Evolutionary conservation across 1,140 invertebrate genomes (phyloP), one percentile per base, ranked within the genome.

Genomic region (Scaptomyza pallida): DNA sequence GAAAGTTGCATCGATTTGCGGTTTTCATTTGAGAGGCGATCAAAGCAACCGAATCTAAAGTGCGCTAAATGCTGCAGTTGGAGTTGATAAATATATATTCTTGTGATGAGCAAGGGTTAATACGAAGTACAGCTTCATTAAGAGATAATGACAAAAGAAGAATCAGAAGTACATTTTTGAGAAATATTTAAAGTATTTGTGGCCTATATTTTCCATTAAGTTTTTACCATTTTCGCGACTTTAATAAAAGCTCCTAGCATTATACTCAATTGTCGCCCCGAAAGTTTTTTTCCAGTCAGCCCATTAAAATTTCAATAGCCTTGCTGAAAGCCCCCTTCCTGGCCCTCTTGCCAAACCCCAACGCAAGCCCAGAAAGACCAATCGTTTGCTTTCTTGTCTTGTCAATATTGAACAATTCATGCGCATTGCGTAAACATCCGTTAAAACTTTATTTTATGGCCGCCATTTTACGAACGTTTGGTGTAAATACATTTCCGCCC

Each of bases 321-420:
- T 54, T 15, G 41, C 55, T 41, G 41, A 41, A 30, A 33, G 8
- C n/a, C 2, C 15, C 30, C 43, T 5, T 13, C 17, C 40, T 13
- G 19, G 33, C 35, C 15, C 23, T 26, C 5, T 26, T 26, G 23
- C 23, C 23, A 26, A n/a, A n/a, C n/a, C n/a, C n/a, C n/a, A n/a
- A n/a, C n/a, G n/a, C n/a, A n/a, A n/a, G 45, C 47, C 12, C 8
- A 26, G 44, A 35, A 78, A 70, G 51, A 78, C 70, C 82, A 86
- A 86, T 86, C 70, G 62, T 57, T n/a, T 35, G 69, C 61, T 60
- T 60, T 68, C 82, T 85, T 81, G 77, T 78, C 77, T 78, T 86
- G 82, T 88, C 82, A 88, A 81, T 86, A 88, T 88, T 86, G 78
- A 72, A 88, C 82, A 86, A 86, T 88, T 88, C 81, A 86, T 86